Evolutionary conservation across 2,888 invertebrate genomes (phyloP), one percentile per base, ranked within the genome.

Genomic region (Polyploca ridens): DNA sequence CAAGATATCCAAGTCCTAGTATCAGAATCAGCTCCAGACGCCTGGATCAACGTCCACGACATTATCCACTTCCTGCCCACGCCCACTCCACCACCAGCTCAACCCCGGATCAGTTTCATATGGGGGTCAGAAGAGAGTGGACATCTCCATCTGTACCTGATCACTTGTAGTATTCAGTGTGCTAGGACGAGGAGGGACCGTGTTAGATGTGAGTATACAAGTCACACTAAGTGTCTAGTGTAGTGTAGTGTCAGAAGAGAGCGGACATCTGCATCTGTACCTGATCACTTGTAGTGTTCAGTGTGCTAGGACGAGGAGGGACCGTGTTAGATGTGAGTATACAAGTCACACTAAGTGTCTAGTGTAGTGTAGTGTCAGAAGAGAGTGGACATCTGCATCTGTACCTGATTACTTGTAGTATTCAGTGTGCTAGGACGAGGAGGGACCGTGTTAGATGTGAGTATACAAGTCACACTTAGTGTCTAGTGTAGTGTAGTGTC

Each of bases 31-130:
- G 90, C 95, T 44, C 96, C 97, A 0, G 95, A 96, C 66, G 96
- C 98, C n/a, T 99, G 99, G 99, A 96, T 99, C 67, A 99, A 99
- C 90, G 97, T 99, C 2, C 98, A 99, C 87, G 98, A 99, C 86
- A 95, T 98, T 68, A 91, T 99, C 0, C 95, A 98, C 86, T 98
- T 99, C 89, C 93, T 98, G 69, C 96, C 97, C 8, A 91, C 95
- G 1, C 41, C 41, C 0, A 54, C 54, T 5, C 96, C 97, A 8
- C 91, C 95, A 0, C 46, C 46, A 0, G 10, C 8, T 10, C 54
- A 54, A 19, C 54, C 38, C 58, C 0, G 62, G 44, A 19, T 96
- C 16, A 94, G 94, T 69, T 98, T 99, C 88, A 95, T 99, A 62
- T 99, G 98, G 98, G 98, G 98, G 0, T 98, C 97, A 57, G 99